phyloP scores from a whole-genome alignment of 1,140 invertebrate species.

The Solen grandis region DNA sequence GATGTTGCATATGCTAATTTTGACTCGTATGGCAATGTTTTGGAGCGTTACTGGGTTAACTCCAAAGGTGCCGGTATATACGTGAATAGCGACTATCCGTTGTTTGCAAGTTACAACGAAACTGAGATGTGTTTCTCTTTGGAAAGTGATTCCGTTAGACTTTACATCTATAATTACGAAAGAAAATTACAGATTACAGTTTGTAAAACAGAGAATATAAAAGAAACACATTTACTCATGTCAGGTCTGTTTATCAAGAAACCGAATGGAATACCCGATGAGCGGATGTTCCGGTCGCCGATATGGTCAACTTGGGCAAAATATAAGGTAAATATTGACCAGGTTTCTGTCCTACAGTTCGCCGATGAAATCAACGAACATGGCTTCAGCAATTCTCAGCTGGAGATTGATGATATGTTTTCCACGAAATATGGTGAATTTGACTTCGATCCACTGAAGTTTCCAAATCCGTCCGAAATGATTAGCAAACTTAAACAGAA shows the following conservation, averaged over 20 bases:
- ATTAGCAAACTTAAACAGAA: slow-evolving; percentile 84
- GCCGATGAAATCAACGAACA: slow-evolving; percentile 86
- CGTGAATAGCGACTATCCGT: slow-evolving; percentile 64
- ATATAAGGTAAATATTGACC: slow-evolving; percentile 86
- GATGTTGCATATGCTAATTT: slow-evolving; percentile 48
- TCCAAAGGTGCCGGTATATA: slow-evolving; percentile 72
- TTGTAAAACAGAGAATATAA: slow-evolving; percentile 62
- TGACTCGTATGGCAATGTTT: slow-evolving; percentile 63
- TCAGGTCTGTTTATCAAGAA: slow-evolving; percentile 49
- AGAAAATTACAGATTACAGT: slow-evolving; percentile 66
- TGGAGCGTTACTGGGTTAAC: slow-evolving; percentile 75
- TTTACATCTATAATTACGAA: not conserved
- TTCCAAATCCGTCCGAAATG: slow-evolving; percentile 86
- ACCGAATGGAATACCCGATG: slow-evolving; percentile 84
- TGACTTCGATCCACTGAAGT: slow-evolving; percentile 87
- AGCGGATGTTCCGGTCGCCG: slow-evolving; percentile 87
- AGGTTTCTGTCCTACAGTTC: slow-evolving; percentile 85
- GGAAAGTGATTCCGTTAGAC: slow-evolving; percentile 67
- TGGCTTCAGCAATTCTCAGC: slow-evolving; percentile 89
- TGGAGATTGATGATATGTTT: slow-evolving; percentile 96
- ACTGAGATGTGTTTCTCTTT: slow-evolving; percentile 47
- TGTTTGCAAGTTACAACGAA: slow-evolving; percentile 68
- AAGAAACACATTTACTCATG: slow-evolving; percentile 55
- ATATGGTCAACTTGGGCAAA: slow-evolving; percentile 96
- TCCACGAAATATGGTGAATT: slow-evolving; percentile 92